These are phyloP conservation scores for Melangyna quadrimaculata DNA, from an alignment of 2,888 invertebrate genomes.

Conservation along the genomic window DNA sequence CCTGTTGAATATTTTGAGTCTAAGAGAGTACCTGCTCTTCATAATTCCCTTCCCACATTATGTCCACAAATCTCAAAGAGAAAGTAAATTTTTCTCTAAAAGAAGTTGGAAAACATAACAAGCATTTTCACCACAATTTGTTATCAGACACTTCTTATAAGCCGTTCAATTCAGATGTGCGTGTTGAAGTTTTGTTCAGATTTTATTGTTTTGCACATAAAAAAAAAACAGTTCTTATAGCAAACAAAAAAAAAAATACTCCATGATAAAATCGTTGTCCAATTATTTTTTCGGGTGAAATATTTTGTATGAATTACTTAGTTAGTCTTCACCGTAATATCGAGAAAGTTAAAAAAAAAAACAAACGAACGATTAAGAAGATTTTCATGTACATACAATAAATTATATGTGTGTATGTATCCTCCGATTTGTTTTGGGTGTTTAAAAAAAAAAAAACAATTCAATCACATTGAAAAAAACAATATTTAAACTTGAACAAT, in stretches of 20 bases:
- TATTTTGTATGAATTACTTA: not conserved
- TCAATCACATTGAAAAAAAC: not conserved
- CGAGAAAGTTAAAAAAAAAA: not conserved
- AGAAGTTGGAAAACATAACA: not conserved
- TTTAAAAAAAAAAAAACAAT: conserved; percentile 3
- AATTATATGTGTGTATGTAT: conserved; percentile 16
- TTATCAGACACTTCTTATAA: conserved; percentile 54
- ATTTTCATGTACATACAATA: not conserved
- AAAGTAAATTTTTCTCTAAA: not conserved
- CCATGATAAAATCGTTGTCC: not conserved
- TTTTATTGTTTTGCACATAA: conserved; percentile 24
- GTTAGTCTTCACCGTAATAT: not conserved
- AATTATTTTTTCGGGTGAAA: not conserved
- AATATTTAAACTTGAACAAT: not conserved
- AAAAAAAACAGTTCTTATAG: not conserved
- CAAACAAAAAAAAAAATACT: not conserved
- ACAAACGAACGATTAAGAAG: not conserved
- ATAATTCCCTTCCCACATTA: not conserved
- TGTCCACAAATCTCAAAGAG: not conserved
- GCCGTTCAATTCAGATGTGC: conserved; percentile 30
- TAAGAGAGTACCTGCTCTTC: not conserved
- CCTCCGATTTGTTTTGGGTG: conserved; percentile 21
- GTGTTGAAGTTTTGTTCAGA: not conserved
- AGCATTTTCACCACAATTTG: conserved; percentile 18
- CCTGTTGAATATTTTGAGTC: not conserved